Evolutionary conservation across 1,140 invertebrate species (phyloP).

Genomic region (Phymorhynchus buccinoides): DNA sequence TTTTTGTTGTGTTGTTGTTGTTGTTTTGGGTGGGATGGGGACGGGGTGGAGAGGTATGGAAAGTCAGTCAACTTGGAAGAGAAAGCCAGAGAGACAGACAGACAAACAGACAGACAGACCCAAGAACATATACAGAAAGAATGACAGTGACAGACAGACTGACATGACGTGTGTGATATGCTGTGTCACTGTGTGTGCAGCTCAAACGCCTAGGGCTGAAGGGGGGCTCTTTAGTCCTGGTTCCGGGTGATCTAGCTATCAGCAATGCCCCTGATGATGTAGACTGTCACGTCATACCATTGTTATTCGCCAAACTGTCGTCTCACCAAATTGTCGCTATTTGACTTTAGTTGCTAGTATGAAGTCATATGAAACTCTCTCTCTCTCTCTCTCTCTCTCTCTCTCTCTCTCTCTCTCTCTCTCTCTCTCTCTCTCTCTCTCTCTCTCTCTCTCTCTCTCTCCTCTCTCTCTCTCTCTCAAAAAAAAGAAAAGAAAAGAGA

Average conservation of each 20-base stretch:
- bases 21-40: no score
- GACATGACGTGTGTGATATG: neutral
- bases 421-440: neutral
- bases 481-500: no score
- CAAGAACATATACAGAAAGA: neutral
- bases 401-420: neutral
- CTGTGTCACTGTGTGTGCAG: constrained; percentile 54
- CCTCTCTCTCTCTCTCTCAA: no score
- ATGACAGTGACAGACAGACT: neutral
- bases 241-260: constrained; percentile 73
- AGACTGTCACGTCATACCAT: no score
- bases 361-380: no score
- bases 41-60: no score
- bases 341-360: no score
- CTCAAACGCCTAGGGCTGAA: constrained; percentile 71
- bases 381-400: neutral
- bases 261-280: constrained; percentile 73
- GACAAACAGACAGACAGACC: neutral
- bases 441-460: no score
- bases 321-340: no score
- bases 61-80: no score
- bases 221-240: constrained; percentile 75
- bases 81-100: no score
- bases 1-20: neutral
- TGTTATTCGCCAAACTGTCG: no score